A percentile compares a stretch with the other conserved stretches of the same genome.
Conservation (phyloP, 2,888 invertebrate species). For the Brachypterus glaber region DNA sequence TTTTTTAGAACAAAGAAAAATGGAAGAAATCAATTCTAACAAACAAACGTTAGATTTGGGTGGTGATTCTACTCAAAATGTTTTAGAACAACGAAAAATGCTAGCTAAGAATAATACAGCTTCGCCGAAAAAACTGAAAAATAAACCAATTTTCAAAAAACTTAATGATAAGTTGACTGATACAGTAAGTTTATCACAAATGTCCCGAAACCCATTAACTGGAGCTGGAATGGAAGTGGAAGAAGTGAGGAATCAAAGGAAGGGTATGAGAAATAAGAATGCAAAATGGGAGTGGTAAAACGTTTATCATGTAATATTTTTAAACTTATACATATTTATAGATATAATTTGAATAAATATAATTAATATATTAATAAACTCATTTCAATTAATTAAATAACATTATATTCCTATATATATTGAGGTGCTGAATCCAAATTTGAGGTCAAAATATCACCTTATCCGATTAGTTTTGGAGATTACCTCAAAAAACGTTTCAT, state of each 20-base stretch:
- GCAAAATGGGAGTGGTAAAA: conserved; percentile 25
- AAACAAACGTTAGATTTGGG: background rate
- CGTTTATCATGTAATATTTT: background rate
- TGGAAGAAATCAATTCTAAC: background rate
- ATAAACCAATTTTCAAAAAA: conserved; percentile 2
- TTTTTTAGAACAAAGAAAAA: background rate
- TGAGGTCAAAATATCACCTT: too few relatives aligned
- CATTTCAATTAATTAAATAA: too few relatives aligned
- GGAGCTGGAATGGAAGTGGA: conserved; percentile 27
- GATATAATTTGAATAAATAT: too few relatives aligned
- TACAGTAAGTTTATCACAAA: conserved; percentile 16
- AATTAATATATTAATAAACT: too few relatives aligned
- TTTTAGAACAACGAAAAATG: background rate
- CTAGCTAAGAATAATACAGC: background rate
- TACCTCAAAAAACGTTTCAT: too few relatives aligned
- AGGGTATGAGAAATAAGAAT: conserved; percentile 6
- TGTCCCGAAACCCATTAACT: conserved; percentile 28
- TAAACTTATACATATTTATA: background rate
- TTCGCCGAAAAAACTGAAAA: conserved; percentile 4
- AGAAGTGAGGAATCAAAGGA: conserved; percentile 23
- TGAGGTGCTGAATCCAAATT: too few relatives aligned
- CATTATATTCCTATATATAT: too few relatives aligned
- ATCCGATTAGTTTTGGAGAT: too few relatives aligned
- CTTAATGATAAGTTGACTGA: background rate
- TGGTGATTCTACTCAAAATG: too few relatives aligned